Evolutionary conservation across 2,888 invertebrate species (phyloP), one percentile per base, ranked within the genome.

Genomic region (Xestia c-nigrum): DNA sequence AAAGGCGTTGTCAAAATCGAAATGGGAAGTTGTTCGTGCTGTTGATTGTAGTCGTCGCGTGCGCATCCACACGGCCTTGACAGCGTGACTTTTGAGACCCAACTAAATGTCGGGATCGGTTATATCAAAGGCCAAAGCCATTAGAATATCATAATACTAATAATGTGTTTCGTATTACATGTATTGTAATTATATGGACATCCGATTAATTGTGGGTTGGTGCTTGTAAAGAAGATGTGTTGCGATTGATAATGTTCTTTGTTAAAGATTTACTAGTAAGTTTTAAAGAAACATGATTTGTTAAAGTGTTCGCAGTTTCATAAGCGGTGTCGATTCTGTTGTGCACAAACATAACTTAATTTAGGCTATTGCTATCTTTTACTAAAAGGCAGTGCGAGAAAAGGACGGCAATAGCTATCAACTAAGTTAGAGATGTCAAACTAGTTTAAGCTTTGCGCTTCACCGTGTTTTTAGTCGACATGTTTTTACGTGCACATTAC

Each of bases 71-170:
- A 43, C 88, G 93, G 91, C 96, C 96, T 95, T 96, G 96, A 94
- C 95, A 90, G 91, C 91, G 82, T 95, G 95, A 94, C 96, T 94
- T 95, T 88, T 95, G 93, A 90, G 88, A 87, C 80, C 83, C 85
- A 84, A 85, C 89, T 90, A 93, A 95, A 95, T 95, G 95, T 92
- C 94, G 93, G 91, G 90, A 91, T 90, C 86, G 80, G 85, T 91
- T 91, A 91, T 92, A 91, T 88, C 84, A 95, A 95, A 95, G 94
- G 95, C 91, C 93, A 90, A 80, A 83, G 84, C 90, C 88, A 94
- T 95, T 94, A 93, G 85, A 91, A 90, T 88, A 87, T 91, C 91
- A 91, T 91, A 91, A 92, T 91, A 92, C 85, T 92, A 92, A 92
- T 93, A 91, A 92, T 91, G 90, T 84, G 88, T 83, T 87, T 81